Evolutionary conservation across 1,140 invertebrate genomes (phyloP).

Genomic region (Cydia amplana): DNA sequence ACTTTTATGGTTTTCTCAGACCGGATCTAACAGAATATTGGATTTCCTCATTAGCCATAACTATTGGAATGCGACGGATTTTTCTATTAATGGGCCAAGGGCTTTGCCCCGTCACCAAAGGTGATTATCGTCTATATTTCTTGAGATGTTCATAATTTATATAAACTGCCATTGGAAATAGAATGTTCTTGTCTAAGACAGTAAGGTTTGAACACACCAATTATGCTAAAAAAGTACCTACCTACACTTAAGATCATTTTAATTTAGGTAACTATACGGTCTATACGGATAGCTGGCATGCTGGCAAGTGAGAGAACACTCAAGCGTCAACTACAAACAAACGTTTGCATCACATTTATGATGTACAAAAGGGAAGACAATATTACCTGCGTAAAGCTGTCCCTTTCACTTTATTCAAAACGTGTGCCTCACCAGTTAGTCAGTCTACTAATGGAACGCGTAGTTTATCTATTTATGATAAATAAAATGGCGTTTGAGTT

Average conservation of each 20-base stretch:
- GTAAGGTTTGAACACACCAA: background rate
- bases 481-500: background rate
- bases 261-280: too few relatives aligned
- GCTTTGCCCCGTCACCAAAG: conserved; percentile 48
- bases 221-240: background rate
- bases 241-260: background rate
- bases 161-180: too few relatives aligned
- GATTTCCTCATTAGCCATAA: conserved; percentile 35
- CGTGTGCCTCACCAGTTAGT: background rate
- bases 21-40: conserved; percentile 33
- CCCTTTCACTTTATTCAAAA: conserved; percentile 19
- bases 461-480: conserved; percentile 31
- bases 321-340: background rate
- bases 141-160: background rate
- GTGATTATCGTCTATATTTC: background rate
- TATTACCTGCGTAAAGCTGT: background rate
- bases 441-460: conserved; percentile 18
- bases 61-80: conserved; percentile 46
- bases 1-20: conserved; percentile 34
- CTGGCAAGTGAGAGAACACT: conserved; percentile 8
- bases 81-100: conserved; percentile 52
- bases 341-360: background rate
- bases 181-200: background rate
- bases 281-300: background rate
- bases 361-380: conserved; percentile 10